Base-by-base conservation (phyloP, 2,888 invertebrate species). In the Tortricodes alternella region DNA sequence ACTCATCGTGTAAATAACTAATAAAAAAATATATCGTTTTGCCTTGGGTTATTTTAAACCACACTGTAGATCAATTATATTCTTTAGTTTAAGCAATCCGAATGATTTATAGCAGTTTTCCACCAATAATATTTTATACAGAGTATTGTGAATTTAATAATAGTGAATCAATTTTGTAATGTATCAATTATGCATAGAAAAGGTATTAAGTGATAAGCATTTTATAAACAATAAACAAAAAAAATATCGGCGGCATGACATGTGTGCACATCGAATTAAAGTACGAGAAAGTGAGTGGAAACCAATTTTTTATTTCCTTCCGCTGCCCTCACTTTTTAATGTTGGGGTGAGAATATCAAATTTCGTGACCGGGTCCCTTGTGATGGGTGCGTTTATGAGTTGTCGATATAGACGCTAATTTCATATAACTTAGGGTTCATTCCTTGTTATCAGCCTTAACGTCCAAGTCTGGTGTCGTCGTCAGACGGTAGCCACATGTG, bases 401-500 rank as follows among this genome's bases (percentile, higher is more conserved):
- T 21, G 41, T 53, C 43, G 13, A 73, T 62, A 63, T 37, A 61
- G 16, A 49, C 52, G 68, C 48, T 48, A 76, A 71, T 18, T 0
- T 0, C 0, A 0, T 18, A 8, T 0, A 0, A 0, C 0, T 52
- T 79, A 78, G 49, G 63, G 72, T 65, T 63, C 37, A 74, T 46
- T 66, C 43, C 76, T 1, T 56, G 3, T 61, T 70, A 62, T 16
- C 5, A 35, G 11, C 24, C 1, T 15, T 32, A 9, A 11, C 18
- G 21, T 48, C 27, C 51, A 58, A 65, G 67, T 63, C 72, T 69
- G 68, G 71, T 69, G 73, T 77, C 76, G 73, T 77, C 76, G 81
- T 71, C 88, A 80, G 83, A 80, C 88, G 85, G 85, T 86, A 81
- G 89, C 89, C 89, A 88, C 86, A 89, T 90, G 89, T 85, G 83